Evolutionary conservation across 2,797 vertebrate species (phyloP).

Genomic region (Botia almorhae): DNA sequence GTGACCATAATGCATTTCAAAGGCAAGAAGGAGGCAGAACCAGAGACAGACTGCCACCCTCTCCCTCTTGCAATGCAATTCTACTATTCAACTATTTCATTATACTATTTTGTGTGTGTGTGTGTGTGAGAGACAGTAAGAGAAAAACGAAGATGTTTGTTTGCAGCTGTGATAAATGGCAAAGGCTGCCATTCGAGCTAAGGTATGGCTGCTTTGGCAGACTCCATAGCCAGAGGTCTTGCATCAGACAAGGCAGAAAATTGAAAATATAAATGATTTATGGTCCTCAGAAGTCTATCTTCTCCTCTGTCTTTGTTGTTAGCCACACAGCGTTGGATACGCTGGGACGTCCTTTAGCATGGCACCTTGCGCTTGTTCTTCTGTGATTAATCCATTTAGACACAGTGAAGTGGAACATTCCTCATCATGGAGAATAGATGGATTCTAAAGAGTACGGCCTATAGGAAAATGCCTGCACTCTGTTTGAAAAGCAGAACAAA

Average conservation of each 20-base stretch:
- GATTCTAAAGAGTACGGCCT: conserved; percentile 2
- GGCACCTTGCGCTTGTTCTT: conserved; percentile 38
- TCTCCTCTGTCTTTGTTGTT: conserved; percentile 33
- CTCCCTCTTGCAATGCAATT: not conserved
- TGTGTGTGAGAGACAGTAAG: not conserved
- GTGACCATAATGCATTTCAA: no score
- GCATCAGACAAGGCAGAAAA: conserved; percentile 52
- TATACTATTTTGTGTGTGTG: conserved; percentile 13
- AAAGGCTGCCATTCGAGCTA: conserved; percentile 18
- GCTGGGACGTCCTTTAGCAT: conserved; percentile 21
- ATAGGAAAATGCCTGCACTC: conserved; percentile 1
- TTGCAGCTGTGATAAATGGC: conserved; percentile 29
- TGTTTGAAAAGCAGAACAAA: conserved; percentile 30
- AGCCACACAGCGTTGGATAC: conserved; percentile 15
- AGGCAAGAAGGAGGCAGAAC: no score
- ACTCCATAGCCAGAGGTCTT: conserved; percentile 24
- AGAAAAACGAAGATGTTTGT: conserved; percentile 26
- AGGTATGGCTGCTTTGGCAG: conserved; percentile 25
- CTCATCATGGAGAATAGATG: conserved; percentile 19
- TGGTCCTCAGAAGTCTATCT: conserved; percentile 44
- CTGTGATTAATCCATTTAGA: conserved; percentile 45
- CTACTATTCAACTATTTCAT: not conserved
- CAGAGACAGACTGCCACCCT: not conserved
- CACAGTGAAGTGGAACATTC: conserved; percentile 31
- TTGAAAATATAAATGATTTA: conserved; percentile 58